Conservation (phyloP, 1,140 invertebrate genomes). For the Nasonia longicornis region DNA sequence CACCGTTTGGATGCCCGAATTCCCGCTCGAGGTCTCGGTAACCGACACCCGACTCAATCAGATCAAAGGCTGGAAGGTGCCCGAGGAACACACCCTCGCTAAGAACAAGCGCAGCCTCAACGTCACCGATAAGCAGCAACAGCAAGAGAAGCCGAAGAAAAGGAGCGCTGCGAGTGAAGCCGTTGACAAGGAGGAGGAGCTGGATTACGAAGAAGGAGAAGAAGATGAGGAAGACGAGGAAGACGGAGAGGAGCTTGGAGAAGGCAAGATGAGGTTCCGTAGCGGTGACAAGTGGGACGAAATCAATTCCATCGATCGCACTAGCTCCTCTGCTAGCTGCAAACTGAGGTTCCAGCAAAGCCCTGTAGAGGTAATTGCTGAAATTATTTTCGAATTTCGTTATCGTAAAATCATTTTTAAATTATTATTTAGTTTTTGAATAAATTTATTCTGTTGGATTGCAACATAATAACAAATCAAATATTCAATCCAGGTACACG, state of each 20-base stretch:
- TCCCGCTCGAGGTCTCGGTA: slow-evolving; percentile 90
- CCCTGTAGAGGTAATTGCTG: slow-evolving; percentile 75
- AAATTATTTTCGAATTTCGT: too few species aligned
- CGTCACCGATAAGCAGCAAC: slow-evolving; percentile 38
- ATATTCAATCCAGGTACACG: slow-evolving; percentile 74
- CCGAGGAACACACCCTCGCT: slow-evolving; percentile 75
- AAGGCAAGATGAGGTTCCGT: slow-evolving; percentile 58
- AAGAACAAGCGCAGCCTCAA: slow-evolving; percentile 67
- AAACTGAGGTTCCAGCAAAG: slow-evolving; percentile 90
- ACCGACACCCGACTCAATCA: slow-evolving; percentile 91
- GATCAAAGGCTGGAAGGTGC: slow-evolving; percentile 89
- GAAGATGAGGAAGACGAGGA: slow-evolving; percentile 59
- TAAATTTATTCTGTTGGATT: background rate
- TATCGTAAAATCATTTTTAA: too few species aligned
- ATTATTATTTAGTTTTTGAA: too few species aligned
- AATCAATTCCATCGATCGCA: slow-evolving; percentile 66
- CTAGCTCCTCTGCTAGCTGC: slow-evolving; percentile 71
- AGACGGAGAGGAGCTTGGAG: slow-evolving; percentile 59
- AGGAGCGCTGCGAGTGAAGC: slow-evolving; percentile 22
- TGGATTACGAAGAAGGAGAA: slow-evolving; percentile 50
- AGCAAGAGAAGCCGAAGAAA: slow-evolving; percentile 46
- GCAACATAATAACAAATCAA: background rate
- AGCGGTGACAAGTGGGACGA: slow-evolving; percentile 69
- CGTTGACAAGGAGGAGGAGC: slow-evolving; percentile 47
- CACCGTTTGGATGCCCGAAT: slow-evolving; percentile 97